These are phyloP conservation scores for Teleiodes luculella DNA, from an alignment of 2,888 invertebrate genomes.

Conservation along the genomic window DNA sequence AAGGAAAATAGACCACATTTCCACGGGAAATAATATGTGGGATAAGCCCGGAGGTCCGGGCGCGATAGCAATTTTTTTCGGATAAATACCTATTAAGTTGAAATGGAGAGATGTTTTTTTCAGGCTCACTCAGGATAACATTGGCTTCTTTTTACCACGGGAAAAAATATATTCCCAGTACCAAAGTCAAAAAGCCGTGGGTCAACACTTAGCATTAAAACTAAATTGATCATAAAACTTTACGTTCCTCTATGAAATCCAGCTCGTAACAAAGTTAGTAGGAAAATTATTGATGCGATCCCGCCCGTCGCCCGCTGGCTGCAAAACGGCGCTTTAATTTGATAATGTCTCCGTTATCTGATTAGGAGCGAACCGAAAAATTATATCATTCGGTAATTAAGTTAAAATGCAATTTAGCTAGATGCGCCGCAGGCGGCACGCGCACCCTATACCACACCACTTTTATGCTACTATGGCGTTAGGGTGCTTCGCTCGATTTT, in stretches of 20 bases:
- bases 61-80: too few relatives aligned
- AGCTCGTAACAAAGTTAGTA: constrained; percentile 9
- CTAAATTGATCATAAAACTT: constrained; percentile 1
- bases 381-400: constrained; percentile 75
- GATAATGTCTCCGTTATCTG: constrained; percentile 71
- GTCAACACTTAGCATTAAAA: neutral
- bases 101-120: too few relatives aligned
- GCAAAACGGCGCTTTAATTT: constrained; percentile 63
- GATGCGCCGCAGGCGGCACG: constrained; percentile 68
- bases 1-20: too few relatives aligned
- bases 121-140: too few relatives aligned
- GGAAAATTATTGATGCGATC: constrained; percentile 15
- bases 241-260: constrained; percentile 5
- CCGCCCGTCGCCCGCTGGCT: constrained; percentile 62
- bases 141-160: too few relatives aligned
- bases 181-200: too few relatives aligned
- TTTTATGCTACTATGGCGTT: constrained; percentile 39
- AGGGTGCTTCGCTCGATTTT: constrained; percentile 5
- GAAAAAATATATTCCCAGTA: too few relatives aligned
- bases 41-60: too few relatives aligned
- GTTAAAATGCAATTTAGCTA: constrained; percentile 76
- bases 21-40: too few relatives aligned
- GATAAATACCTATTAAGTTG: too few relatives aligned
- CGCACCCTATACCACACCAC: constrained; percentile 38
- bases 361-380: constrained; percentile 75